Percentiles rank a stretch among this genome's conserved stretches.
Conservation (phyloP, 2,797 vertebrate species). For the Gymnothorax javanicus region DNA sequence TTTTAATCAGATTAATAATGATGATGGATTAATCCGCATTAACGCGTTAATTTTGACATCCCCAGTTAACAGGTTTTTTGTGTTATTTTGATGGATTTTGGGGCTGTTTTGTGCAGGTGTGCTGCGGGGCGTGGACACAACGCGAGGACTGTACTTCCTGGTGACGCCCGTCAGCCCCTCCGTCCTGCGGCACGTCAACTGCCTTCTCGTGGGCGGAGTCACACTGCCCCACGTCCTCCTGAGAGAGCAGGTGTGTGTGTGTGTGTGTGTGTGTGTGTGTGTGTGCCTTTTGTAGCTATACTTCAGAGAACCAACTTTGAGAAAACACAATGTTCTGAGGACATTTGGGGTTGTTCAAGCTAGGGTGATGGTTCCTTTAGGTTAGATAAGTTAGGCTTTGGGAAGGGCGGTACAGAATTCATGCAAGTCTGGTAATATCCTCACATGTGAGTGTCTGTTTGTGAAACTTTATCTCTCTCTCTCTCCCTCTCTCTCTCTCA, state of each 20-base stretch:
- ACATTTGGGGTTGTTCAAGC: too few relatives aligned
- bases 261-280: background rate
- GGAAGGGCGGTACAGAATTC: too few relatives aligned
- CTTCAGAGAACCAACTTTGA: too few relatives aligned
- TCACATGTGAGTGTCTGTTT: background rate
- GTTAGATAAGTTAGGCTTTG: too few relatives aligned
- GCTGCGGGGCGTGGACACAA: slow-evolving; percentile 86
- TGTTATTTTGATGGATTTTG: too few relatives aligned
- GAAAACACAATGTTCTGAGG: too few relatives aligned
- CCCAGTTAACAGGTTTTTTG: too few relatives aligned
- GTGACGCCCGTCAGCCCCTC: slow-evolving; percentile 83
- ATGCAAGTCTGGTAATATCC: too few relatives aligned
- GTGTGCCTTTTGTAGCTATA: background rate
- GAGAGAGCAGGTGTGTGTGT: slow-evolving; percentile 79
- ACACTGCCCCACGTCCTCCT: slow-evolving; percentile 81
- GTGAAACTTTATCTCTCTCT: background rate
- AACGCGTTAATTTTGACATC: too few relatives aligned
- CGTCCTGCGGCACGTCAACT: slow-evolving; percentile 83
- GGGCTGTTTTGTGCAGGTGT: slow-evolving; percentile 72
- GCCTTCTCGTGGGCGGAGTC: slow-evolving; percentile 84
- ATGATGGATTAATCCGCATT: too few relatives aligned
- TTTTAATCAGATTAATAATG: too few relatives aligned
- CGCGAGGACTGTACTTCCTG: slow-evolving; percentile 82
- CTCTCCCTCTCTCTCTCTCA: slow-evolving; percentile 57
- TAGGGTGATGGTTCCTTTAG: too few relatives aligned